Percentiles rank a stretch among this genome's conserved stretches.
These are phyloP conservation scores for Petrophora chlorosata DNA, from an alignment of 2,888 invertebrate genomes.

Conservation along the genomic window DNA sequence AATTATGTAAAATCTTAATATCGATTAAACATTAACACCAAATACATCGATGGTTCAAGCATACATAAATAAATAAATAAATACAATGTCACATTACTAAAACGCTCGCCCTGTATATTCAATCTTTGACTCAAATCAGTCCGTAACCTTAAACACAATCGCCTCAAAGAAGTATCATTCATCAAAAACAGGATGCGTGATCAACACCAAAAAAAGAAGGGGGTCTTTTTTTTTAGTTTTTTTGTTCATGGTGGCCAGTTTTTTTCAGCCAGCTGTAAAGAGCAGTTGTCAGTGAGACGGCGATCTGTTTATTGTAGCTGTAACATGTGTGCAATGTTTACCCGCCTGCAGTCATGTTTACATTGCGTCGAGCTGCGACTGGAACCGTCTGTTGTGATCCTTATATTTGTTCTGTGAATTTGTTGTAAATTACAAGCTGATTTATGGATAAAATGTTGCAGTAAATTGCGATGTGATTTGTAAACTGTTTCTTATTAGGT, in stretches of 20 bases:
- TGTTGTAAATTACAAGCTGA: conserved; percentile 34
- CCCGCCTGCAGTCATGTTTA: conserved; percentile 18
- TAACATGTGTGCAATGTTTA: conserved; percentile 25
- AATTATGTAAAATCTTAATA: too few relatives aligned
- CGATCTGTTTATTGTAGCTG: conserved; percentile 32
- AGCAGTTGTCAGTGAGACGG: conserved; percentile 22
- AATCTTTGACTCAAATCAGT: neutral
- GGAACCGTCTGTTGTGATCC: conserved; percentile 23
- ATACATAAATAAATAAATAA: too few relatives aligned
- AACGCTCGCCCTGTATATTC: neutral
- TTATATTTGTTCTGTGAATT: conserved; percentile 23
- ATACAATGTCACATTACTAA: too few relatives aligned
- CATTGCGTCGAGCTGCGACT: conserved; percentile 15
- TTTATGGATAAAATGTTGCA: conserved; percentile 31
- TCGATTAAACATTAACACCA: too few relatives aligned
- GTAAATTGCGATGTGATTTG: conserved; percentile 1
- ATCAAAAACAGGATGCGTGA: conserved; percentile 19
- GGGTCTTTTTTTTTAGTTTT: too few relatives aligned
- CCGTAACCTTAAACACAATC: conserved; percentile 6
- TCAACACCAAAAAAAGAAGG: conserved; percentile 12
- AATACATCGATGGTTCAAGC: too few relatives aligned
- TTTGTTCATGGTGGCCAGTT: too few relatives aligned
- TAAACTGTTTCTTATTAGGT: conserved; percentile 10
- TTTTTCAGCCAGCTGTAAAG: conserved; percentile 23
- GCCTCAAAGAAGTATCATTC: conserved; percentile 15